Conservation (phyloP, 2,113 vertebrate genomes). For the Psilopogon haemacephalus region DNA sequence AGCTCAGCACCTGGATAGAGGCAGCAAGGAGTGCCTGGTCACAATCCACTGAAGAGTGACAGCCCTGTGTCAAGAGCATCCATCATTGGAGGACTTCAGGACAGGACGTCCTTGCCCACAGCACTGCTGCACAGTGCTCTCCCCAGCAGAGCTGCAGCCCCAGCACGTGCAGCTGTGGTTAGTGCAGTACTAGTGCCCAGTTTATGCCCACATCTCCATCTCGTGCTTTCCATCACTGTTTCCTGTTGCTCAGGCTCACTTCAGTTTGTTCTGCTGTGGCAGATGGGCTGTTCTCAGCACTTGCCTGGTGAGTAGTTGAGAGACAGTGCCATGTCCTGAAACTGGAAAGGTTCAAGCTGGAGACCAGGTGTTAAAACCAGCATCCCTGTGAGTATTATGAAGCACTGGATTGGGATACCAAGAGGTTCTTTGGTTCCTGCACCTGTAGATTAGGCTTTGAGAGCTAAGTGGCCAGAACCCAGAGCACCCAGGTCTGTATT, state of each 20-base stretch:
- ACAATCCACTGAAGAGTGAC: no score
- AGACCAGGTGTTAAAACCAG: not conserved
- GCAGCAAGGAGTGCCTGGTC: no score
- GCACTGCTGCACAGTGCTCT: no score
- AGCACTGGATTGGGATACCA: not conserved
- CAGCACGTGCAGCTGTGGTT: not conserved
- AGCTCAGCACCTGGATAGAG: no score
- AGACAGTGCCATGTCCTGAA: not conserved
- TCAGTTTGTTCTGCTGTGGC: not conserved
- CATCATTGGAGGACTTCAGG: no score
- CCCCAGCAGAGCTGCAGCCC: not conserved
- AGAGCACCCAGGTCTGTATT: not conserved
- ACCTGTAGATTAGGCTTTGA: not conserved
- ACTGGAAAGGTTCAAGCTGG: not conserved
- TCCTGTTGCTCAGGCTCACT: not conserved
- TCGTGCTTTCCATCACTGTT: not conserved
- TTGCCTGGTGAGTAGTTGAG: not conserved
- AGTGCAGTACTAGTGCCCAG: not conserved
- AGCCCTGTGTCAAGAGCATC: no score
- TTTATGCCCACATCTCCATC: not conserved
- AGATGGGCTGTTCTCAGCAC: not conserved
- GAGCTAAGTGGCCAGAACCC: not conserved
- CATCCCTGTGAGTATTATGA: not conserved
- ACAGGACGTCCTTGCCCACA: no score
- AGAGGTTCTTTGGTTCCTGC: not conserved